Percentiles rank a stretch among this genome's conserved stretches.
These are phyloP conservation scores for Seriola dumerili DNA, from an alignment of 2,113 vertebrate genomes.

Conservation along the genomic window DNA sequence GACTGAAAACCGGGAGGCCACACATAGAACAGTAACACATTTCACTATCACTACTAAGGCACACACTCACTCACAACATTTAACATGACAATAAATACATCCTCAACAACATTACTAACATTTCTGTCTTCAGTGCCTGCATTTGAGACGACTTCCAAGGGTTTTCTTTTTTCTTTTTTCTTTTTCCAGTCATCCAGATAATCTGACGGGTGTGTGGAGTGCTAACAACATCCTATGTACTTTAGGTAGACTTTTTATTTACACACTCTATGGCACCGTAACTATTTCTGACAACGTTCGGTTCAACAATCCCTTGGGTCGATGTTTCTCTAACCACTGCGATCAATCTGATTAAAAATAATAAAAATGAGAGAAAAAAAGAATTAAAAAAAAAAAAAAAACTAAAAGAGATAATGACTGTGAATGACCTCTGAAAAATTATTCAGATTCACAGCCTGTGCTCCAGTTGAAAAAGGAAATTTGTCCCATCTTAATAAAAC, in stretches of 20 bases:
- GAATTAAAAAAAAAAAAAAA: slow-evolving; percentile 26
- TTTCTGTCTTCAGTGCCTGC: slow-evolving; percentile 58
- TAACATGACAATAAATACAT: slow-evolving; percentile 83
- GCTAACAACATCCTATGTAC: slow-evolving; percentile 43
- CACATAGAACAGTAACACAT: slow-evolving; percentile 63
- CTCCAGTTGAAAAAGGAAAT: slow-evolving; percentile 67
- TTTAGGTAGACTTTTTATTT: slow-evolving; percentile 54
- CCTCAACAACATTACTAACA: slow-evolving; percentile 59
- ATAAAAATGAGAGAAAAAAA: slow-evolving; percentile 10
- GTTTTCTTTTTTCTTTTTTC: slow-evolving; percentile 21
- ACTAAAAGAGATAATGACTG: slow-evolving; percentile 36
- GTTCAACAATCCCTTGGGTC: background rate
- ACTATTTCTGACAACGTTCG: slow-evolving; percentile 29
- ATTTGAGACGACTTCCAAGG: slow-evolving; percentile 32
- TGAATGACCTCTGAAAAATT: background rate
- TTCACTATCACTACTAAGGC: slow-evolving; percentile 77
- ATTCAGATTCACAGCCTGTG: slow-evolving; percentile 39
- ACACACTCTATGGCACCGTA: slow-evolving; percentile 63
- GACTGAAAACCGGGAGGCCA: slow-evolving; percentile 39
- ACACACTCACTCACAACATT: slow-evolving; percentile 77
- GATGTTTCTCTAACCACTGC: slow-evolving; percentile 11
- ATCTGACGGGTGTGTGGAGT: background rate
- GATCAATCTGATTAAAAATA: slow-evolving; percentile 46
- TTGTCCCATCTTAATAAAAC: slow-evolving; percentile 52
- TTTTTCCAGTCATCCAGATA: slow-evolving; percentile 17